Evolutionary conservation across 2,797 vertebrate species (phyloP).

Genomic region (Psittacula derbiana): DNA sequence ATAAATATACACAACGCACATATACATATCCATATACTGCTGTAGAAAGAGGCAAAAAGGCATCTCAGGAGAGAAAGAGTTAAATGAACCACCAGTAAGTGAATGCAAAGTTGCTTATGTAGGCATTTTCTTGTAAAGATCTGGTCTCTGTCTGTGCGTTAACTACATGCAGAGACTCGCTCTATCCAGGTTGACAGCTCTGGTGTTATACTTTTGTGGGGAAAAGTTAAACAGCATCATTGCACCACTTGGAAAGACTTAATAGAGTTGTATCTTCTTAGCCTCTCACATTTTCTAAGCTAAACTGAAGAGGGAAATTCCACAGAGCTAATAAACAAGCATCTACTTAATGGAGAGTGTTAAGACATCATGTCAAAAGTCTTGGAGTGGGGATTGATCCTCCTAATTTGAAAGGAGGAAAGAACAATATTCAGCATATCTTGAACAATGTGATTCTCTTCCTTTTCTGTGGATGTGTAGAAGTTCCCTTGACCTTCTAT

Average conservation of each 20-base stretch:
- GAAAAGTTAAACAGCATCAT: slow-evolving; percentile 53
- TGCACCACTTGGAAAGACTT: slow-evolving; percentile 52
- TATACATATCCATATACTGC: neutral
- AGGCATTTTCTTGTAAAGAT: slow-evolving; percentile 52
- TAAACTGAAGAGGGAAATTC: slow-evolving; percentile 19
- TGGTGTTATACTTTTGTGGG: slow-evolving; percentile 1
- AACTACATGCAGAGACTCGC: slow-evolving; percentile 51
- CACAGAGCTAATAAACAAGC: neutral
- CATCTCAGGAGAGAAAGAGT: neutral
- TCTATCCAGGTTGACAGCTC: slow-evolving; percentile 41
- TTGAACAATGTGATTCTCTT: neutral
- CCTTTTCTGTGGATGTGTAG: neutral
- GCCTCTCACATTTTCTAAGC: slow-evolving; percentile 11
- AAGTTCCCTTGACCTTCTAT: neutral
- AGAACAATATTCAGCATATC: neutral
- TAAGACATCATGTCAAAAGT: neutral
- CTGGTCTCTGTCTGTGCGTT: slow-evolving; percentile 47
- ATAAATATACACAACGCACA: rapidly evolving
- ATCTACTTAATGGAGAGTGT: neutral
- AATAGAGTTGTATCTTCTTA: slow-evolving; percentile 16
- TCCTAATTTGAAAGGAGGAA: neutral
- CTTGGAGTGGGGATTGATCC: neutral
- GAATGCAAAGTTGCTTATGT: slow-evolving; percentile 45
- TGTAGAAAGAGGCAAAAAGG: neutral
- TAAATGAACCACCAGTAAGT: slow-evolving; percentile 20